Conservation (phyloP, 1,140 invertebrate species). For the Protaetia brevitarsis region DNA sequence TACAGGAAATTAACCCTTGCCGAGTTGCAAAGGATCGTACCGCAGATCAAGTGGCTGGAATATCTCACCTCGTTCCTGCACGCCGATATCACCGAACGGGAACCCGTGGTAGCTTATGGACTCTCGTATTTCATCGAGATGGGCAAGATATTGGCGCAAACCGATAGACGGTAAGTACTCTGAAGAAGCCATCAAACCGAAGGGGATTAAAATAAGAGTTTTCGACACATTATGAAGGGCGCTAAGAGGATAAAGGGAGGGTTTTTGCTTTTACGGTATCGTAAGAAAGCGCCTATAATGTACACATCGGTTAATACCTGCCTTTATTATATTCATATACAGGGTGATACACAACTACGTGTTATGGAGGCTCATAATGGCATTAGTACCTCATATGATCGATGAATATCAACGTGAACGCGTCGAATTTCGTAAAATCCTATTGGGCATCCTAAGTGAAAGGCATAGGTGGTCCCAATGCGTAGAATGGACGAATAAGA, state of each 20-base stretch:
- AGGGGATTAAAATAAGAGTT: too few relatives aligned
- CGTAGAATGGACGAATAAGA: slow-evolving; percentile 83
- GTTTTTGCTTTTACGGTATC: too few relatives aligned
- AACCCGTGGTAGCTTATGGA: slow-evolving; percentile 76
- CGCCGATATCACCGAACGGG: slow-evolving; percentile 61
- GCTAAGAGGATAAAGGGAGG: too few relatives aligned
- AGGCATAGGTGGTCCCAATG: slow-evolving; percentile 77
- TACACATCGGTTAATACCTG: too few relatives aligned
- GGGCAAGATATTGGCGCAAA: slow-evolving; percentile 66
- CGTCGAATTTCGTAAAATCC: slow-evolving; percentile 76
- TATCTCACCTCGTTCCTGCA: slow-evolving; percentile 71
- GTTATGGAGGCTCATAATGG: slow-evolving; percentile 77
- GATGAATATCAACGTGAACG: slow-evolving; percentile 74
- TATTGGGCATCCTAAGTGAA: slow-evolving; percentile 75
- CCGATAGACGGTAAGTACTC: slow-evolving; percentile 65
- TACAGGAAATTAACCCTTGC: slow-evolving; percentile 68
- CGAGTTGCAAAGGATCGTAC: slow-evolving; percentile 64
- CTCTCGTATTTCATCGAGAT: slow-evolving; percentile 76
- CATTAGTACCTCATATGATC: slow-evolving; percentile 77
- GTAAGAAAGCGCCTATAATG: too few relatives aligned
- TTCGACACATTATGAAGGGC: too few relatives aligned
- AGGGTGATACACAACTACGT: slow-evolving; percentile 81
- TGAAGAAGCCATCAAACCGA: too few relatives aligned
- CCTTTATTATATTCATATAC: slow-evolving; percentile 31
- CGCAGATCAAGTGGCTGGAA: slow-evolving; percentile 73